Evolutionary conservation across 2,888 invertebrate genomes (phyloP).

Genomic region (Melieria omissa): DNA sequence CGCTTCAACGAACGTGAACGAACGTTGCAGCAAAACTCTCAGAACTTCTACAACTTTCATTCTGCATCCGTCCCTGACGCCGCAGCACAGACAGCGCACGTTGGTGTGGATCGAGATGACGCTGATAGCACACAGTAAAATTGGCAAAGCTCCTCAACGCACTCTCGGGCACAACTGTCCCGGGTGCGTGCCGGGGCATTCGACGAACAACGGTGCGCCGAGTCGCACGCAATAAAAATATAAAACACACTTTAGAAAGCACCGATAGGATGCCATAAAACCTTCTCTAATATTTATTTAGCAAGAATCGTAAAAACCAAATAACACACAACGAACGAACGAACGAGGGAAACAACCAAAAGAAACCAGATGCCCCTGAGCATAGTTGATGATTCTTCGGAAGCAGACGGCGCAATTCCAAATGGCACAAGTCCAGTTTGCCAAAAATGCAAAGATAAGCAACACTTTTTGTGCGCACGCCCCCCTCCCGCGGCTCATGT

Average conservation of each 20-base stretch:
- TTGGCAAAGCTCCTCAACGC: too few relatives aligned
- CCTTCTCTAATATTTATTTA: too few relatives aligned
- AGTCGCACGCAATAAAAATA: neutral
- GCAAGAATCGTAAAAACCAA: neutral
- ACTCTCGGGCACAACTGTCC: too few relatives aligned
- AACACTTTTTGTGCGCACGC: neutral
- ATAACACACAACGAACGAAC: neutral
- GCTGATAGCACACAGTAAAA: too few relatives aligned
- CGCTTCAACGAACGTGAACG: too few relatives aligned
- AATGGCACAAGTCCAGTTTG: neutral
- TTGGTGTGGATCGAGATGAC: too few relatives aligned
- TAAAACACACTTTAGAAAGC: neutral
- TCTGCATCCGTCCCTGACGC: too few relatives aligned
- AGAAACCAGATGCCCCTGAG: neutral
- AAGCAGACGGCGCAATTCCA: neutral
- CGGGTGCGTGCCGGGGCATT: neutral
- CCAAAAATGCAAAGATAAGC: neutral
- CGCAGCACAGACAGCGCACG: too few relatives aligned
- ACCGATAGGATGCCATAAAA: too few relatives aligned
- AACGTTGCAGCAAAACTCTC: too few relatives aligned
- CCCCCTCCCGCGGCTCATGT: too few relatives aligned
- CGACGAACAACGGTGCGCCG: neutral
- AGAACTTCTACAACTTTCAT: too few relatives aligned
- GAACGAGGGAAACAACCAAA: neutral
- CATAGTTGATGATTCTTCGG: constrained; percentile 3